Evolutionary conservation across 2,113 vertebrate genomes (phyloP).

Genomic region (Neotoma lepida): DNA sequence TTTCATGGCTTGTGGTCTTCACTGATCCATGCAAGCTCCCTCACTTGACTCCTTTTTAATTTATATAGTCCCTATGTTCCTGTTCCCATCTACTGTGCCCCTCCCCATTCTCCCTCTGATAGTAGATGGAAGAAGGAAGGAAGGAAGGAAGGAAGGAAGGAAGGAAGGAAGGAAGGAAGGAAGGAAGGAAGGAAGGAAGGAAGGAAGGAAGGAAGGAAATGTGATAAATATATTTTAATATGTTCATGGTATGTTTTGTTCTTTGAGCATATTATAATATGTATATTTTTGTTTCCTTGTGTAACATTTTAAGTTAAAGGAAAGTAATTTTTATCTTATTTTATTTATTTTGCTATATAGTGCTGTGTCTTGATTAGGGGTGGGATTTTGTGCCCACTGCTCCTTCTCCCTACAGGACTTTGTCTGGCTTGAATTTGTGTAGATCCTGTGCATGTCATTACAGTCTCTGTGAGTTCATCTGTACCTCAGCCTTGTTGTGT

Average conservation of each 20-base stretch:
- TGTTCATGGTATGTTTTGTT: background rate
- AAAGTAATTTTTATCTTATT: background rate
- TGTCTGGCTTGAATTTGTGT: background rate
- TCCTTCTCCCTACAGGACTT: background rate
- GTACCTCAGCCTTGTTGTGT: background rate
- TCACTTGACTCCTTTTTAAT: conserved; percentile 25
- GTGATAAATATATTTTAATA: background rate
- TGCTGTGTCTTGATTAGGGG: background rate
- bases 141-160: background rate
- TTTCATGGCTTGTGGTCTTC: background rate
- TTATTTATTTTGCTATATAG: background rate
- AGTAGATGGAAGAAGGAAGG: background rate
- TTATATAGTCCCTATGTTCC: background rate
- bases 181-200: background rate
- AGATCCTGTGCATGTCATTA: background rate
- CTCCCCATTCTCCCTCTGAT: too few species aligned
- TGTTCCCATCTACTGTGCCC: background rate
- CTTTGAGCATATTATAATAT: background rate
- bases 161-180: background rate
- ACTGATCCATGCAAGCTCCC: background rate
- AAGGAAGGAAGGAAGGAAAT: background rate
- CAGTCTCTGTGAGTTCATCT: background rate
- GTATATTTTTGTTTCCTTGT: background rate
- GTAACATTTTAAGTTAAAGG: background rate
- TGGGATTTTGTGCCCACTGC: background rate